Conservation (phyloP, 2,888 invertebrate species). For the Nomada flava region DNA sequence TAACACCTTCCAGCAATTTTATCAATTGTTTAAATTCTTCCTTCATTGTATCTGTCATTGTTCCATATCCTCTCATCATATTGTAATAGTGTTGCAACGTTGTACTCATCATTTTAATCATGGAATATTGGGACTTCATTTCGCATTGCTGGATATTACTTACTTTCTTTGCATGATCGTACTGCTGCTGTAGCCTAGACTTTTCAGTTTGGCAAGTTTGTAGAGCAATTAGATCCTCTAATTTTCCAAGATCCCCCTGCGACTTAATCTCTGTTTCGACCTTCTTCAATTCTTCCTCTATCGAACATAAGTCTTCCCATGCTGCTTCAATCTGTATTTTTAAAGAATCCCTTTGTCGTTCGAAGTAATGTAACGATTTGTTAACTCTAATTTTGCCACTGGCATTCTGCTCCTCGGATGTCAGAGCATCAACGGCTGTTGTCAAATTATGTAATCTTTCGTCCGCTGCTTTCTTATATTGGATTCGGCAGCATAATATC, state of each 20-base stretch:
- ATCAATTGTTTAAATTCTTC: constrained; percentile 87
- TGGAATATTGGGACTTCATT: constrained; percentile 85
- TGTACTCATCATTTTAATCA: constrained; percentile 85
- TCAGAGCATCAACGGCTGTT: constrained; percentile 65
- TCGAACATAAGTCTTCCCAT: constrained; percentile 77
- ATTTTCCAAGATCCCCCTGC: constrained; percentile 66
- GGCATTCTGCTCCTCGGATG: constrained; percentile 77
- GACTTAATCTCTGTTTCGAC: constrained; percentile 67
- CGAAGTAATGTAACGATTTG: constrained; percentile 80
- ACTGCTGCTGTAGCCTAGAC: constrained; percentile 79
- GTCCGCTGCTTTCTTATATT: constrained; percentile 81
- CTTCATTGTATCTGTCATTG: constrained; percentile 86
- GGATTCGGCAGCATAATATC: constrained; percentile 82
- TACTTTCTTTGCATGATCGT: constrained; percentile 84
- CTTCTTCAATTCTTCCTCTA: constrained; percentile 74
- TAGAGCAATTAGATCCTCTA: constrained; percentile 69
- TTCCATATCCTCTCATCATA: constrained; percentile 87
- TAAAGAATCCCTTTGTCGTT: constrained; percentile 79
- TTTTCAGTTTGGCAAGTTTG: constrained; percentile 75
- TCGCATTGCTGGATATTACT: constrained; percentile 85
- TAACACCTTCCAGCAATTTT: constrained; percentile 86
- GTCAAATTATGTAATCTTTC: constrained; percentile 79
- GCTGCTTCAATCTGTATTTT: constrained; percentile 74
- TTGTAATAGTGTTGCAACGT: constrained; percentile 87
- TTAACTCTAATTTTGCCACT: constrained; percentile 81